phyloP scores from a whole-genome alignment of 2,113 vertebrate species.

The Phoenicopterus ruber region DNA sequence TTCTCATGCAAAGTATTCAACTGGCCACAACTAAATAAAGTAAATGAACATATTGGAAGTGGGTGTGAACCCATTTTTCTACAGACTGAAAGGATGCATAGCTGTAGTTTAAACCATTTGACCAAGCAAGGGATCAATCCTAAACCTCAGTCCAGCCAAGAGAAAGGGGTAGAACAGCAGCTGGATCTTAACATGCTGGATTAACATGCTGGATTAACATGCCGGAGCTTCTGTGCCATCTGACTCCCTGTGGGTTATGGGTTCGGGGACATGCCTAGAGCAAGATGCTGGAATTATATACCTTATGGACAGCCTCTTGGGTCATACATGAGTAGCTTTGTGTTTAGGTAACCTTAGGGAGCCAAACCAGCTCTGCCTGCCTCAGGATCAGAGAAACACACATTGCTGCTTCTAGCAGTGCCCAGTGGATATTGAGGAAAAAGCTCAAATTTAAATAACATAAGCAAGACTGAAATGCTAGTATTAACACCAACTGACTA shows the following conservation, averaged over 20 bases:
- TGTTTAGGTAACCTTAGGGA: neutral
- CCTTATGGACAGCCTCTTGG: neutral
- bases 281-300: neutral
- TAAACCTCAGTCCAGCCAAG: neutral
- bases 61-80: neutral
- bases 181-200: neutral
- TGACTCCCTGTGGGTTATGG: neutral
- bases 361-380: neutral
- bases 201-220: no score
- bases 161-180: neutral
- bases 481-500: neutral
- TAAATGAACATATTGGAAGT: neutral
- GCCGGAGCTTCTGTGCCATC: neutral
- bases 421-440: neutral
- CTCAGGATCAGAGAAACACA: neutral
- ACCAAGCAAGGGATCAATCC: neutral
- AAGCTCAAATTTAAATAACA: neutral
- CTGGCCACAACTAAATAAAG: neutral
- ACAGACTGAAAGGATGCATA: neutral
- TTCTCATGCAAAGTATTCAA: neutral
- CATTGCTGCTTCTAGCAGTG: neutral
- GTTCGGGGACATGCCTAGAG: neutral
- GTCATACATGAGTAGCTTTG: neutral
- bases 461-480: neutral
- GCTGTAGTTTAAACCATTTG: neutral